Evolutionary conservation across 2,797 vertebrate species (phyloP), one percentile per base, ranked within the genome.

Genomic region (Rhabdomys pumilio): DNA sequence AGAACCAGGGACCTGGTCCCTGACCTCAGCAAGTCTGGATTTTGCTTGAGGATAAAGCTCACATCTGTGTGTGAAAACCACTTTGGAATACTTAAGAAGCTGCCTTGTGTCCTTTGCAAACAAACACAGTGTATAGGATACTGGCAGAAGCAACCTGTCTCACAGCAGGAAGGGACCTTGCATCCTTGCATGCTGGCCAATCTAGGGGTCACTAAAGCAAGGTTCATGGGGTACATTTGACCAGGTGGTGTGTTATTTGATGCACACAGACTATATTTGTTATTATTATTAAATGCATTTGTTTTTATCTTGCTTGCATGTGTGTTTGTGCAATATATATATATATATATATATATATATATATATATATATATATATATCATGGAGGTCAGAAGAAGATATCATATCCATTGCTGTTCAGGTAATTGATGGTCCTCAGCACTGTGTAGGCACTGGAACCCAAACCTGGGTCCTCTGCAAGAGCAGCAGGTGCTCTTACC

Each of bases 11-110:
- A 89, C 57, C 15, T 55, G 63, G 73, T 87, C 80, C 93, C 80
- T 96, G 89, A 89, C 94, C 85, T 86, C 86, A 83, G 77, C 73
- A 19, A 84, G 95, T 69, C 81, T 93, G 83, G 59, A 92, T 93
- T 96, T 86, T 90, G 44, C 73, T 94, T 96, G 95, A 94, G 75
- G 79, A 97, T 53, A 69, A 83, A 75, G 91, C 61, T 93, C 91
- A 94, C 96, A 87, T 97, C 65, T 9, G 3, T 76, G 80, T 63
- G 26, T 38, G 86, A 89, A 93, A 94, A 77, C 80, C 53, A 22
- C 22, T 73, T 67, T 94, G 82, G 83, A 94, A 96, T 97, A 95
- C 92, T 90, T 75, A 97, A 85, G 65, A 93, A 77, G 65, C 91
- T 63, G 69, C 91, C 73, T 34, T 26, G 92, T 67, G 41, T 72